phyloP scores from a whole-genome alignment of 2,888 invertebrate genomes.

The Plagodis pulveraria region DNA sequence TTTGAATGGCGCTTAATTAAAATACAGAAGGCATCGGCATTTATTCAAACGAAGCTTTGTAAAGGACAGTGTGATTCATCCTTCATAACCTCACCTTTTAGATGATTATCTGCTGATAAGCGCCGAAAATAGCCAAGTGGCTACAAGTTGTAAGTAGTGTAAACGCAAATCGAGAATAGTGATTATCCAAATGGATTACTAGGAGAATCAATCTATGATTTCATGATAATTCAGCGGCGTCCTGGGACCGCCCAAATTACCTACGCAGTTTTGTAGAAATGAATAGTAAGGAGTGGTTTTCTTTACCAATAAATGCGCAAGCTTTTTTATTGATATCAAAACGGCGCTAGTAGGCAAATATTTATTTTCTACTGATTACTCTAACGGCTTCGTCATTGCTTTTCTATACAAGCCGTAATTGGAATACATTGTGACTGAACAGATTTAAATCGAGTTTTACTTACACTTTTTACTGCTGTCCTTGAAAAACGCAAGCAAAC shows the following conservation, averaged over 20 bases:
- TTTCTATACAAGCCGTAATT: conserved; percentile 26
- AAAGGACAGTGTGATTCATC: conserved; percentile 31
- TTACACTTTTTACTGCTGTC: conserved; percentile 42
- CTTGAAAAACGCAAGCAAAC: conserved; percentile 7
- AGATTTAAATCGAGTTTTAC: conserved; percentile 36
- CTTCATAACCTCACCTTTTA: conserved; percentile 31
- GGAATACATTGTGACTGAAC: conserved; percentile 37
- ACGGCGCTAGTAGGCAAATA: no score
- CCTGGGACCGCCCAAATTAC: neutral
- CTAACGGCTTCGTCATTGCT: conserved; percentile 64
- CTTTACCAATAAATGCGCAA: neutral
- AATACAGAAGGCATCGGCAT: neutral
- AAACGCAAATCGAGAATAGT: no score
- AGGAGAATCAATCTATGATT: no score
- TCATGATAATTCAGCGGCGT: conserved; percentile 7
- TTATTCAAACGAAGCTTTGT: conserved; percentile 6
- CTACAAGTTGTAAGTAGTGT: no score
- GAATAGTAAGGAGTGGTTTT: neutral
- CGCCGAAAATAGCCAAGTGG: neutral
- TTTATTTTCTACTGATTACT: no score
- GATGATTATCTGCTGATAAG: neutral
- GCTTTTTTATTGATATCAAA: no score
- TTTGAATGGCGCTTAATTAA: no score
- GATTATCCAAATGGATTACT: no score
- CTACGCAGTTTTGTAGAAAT: neutral